phyloP scores from a whole-genome alignment of 2,113 vertebrate genomes.

The Sula dactylatra region DNA sequence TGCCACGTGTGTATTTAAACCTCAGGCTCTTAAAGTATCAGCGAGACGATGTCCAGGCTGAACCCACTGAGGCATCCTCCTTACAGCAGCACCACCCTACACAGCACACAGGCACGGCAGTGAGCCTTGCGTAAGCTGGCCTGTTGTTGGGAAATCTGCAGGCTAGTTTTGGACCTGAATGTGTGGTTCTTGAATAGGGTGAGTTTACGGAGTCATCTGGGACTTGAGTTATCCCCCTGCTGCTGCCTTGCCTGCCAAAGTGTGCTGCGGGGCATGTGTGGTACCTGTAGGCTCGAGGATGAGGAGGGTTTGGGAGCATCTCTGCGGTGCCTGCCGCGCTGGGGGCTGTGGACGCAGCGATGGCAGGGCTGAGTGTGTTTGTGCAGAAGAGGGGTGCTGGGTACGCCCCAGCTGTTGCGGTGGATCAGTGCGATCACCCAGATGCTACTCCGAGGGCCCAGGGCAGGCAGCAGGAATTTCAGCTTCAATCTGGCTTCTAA shows the following conservation, averaged over 20 bases:
- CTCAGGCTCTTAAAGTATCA: neutral
- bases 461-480: slow-evolving; percentile 74
- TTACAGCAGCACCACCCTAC: neutral
- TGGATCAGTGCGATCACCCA: neutral
- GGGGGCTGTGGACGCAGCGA: neutral
- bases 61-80: neutral
- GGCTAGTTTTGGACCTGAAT: neutral
- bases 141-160: neutral
- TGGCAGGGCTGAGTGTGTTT: neutral
- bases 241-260: neutral
- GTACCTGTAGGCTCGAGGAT: neutral
- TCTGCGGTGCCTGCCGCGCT: rapidly evolving
- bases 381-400: neutral
- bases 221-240: neutral
- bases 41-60: neutral
- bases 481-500: slow-evolving; percentile 80
- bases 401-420: neutral
- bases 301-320: neutral
- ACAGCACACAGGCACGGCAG: rapidly evolving
- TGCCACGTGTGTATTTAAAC: neutral
- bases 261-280: rapidly evolving
- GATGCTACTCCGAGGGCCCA: neutral
- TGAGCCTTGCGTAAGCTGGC: neutral
- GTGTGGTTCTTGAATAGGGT: neutral
- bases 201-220: neutral